Evolutionary conservation across 2,888 invertebrate species (phyloP).

Genomic region (Ochlodes sylvanus): DNA sequence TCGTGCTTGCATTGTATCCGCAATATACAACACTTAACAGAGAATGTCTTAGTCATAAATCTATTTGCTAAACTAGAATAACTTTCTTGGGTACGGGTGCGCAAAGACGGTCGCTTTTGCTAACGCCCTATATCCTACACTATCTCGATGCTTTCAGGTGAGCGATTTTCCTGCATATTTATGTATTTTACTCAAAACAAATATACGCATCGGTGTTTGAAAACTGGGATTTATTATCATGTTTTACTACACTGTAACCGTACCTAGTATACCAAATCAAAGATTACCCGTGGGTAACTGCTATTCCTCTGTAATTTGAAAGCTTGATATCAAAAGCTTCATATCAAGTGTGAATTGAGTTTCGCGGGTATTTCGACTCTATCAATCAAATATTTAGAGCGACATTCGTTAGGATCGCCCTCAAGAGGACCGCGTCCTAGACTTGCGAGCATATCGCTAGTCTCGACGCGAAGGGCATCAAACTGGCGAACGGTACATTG

Average conservation of each 20-base stretch:
- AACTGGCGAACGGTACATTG: conserved; percentile 47
- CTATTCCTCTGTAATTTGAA: conserved; percentile 59
- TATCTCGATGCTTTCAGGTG: conserved; percentile 72
- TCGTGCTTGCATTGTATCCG: conserved; percentile 47
- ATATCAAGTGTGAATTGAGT: conserved; percentile 62
- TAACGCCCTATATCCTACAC: conserved; percentile 66
- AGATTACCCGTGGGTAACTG: conserved; percentile 71
- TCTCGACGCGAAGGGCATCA: conserved; percentile 57
- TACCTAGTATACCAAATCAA: conserved; percentile 64
- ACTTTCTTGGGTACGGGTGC: conserved; percentile 64
- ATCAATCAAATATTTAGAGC: conserved; percentile 80
- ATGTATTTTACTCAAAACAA: conserved; percentile 42
- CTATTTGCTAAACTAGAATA: conserved; percentile 60
- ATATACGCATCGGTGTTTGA: conserved; percentile 36
- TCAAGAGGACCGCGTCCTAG: conserved; percentile 75
- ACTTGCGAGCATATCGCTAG: conserved; percentile 64
- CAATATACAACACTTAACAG: conserved; percentile 50
- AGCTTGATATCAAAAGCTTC: conserved; percentile 62
- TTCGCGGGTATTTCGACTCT: conserved; percentile 74
- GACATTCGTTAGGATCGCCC: conserved; percentile 79
- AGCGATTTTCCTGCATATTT: conserved; percentile 51
- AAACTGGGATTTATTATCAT: conserved; percentile 20
- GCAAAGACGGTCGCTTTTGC: conserved; percentile 62
- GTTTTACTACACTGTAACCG: conserved; percentile 48
- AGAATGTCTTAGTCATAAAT: conserved; percentile 51